These are phyloP conservation scores for Chrysolina americana DNA, from an alignment of 2,888 invertebrate species.

Conservation along the genomic window DNA sequence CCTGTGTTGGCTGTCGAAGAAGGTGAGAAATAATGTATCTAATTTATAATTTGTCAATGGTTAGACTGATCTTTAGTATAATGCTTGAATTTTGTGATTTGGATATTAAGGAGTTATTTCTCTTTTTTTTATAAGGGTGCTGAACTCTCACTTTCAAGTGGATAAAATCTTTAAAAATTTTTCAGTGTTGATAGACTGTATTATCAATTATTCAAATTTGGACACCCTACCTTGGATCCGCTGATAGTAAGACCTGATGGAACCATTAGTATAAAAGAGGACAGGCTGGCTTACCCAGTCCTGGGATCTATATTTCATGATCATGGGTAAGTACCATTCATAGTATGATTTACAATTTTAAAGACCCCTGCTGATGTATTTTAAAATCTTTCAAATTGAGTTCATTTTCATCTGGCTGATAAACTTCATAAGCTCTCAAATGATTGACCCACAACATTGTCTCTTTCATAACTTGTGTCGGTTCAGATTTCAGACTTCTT, in stretches of 20 bases:
- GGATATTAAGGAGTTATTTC: too few species aligned
- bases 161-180: background rate
- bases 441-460: too few species aligned
- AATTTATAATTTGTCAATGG: background rate
- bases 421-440: too few species aligned
- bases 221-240: constrained; percentile 91
- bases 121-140: too few species aligned
- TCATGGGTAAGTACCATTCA: constrained; percentile 78
- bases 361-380: too few species aligned
- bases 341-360: too few species aligned
- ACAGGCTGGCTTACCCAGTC: constrained; percentile 84
- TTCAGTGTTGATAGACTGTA: constrained; percentile 90
- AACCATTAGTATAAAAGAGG: constrained; percentile 84
- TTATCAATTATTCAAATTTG: constrained; percentile 86
- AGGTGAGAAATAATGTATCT: constrained; percentile 73
- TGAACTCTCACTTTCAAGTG: too few species aligned
- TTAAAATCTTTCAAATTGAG: too few species aligned
- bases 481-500: too few species aligned
- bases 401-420: too few species aligned
- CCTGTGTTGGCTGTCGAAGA: constrained; percentile 94
- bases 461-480: too few species aligned
- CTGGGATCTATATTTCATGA: constrained; percentile 89
- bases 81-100: background rate
- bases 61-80: background rate
- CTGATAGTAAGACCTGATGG: constrained; percentile 83